phyloP scores from a whole-genome alignment of 2,797 vertebrate species.

The Chloroceryle inda region DNA sequence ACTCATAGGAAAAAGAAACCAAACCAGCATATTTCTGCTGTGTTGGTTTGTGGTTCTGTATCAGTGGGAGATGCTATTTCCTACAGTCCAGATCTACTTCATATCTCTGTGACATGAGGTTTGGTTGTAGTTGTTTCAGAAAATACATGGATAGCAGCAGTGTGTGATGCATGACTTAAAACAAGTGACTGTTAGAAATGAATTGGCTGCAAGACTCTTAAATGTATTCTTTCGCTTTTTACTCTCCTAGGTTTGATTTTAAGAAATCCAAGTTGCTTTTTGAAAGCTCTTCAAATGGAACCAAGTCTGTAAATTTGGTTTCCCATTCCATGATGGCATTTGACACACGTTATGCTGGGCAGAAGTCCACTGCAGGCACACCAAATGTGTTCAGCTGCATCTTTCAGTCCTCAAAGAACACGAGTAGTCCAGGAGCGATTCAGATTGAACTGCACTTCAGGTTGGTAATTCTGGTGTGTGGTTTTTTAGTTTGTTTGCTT shows the following conservation, averaged over 20 bases:
- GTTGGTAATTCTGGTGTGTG: slow-evolving; percentile 70
- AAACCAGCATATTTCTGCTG: neutral
- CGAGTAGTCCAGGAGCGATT: slow-evolving; percentile 87
- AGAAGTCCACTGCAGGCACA: slow-evolving; percentile 47
- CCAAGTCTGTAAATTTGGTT: slow-evolving; percentile 94
- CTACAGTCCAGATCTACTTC: neutral
- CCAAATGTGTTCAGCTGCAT: slow-evolving; percentile 93
- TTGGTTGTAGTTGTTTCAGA: neutral
- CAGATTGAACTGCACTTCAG: slow-evolving; percentile 97
- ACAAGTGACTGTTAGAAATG: neutral
- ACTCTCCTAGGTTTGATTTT: slow-evolving; percentile 90
- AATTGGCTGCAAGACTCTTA: neutral
- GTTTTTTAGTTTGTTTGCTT: neutral
- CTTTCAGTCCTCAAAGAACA: slow-evolving; percentile 92
- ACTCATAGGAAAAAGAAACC: neutral
- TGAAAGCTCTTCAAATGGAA: slow-evolving; percentile 95
- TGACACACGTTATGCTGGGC: slow-evolving; percentile 87
- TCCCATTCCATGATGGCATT: slow-evolving; percentile 97
- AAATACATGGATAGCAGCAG: neutral
- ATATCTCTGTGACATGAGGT: neutral
- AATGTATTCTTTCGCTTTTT: neutral
- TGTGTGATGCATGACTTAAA: neutral
- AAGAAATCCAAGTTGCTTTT: slow-evolving; percentile 97
- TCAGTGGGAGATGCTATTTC: neutral
- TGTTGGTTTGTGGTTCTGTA: neutral